Percentiles rank a stretch among this genome's conserved stretches.
These are phyloP conservation scores for Zeuzera pyrina DNA, from an alignment of 2,888 invertebrate genomes.

Conservation along the genomic window DNA sequence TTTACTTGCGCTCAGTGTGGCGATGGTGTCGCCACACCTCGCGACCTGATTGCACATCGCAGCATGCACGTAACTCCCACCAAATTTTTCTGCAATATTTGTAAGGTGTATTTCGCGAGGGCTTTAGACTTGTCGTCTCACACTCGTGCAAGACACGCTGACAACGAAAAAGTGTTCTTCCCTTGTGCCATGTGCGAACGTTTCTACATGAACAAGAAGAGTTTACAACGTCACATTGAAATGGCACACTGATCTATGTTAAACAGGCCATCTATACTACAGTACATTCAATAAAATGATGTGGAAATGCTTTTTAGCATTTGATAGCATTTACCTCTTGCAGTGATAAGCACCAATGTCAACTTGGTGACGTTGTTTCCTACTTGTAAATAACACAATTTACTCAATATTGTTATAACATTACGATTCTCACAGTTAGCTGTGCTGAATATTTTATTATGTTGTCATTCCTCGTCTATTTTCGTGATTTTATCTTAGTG, in stretches of 20 bases:
- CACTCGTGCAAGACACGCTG: conserved; percentile 62
- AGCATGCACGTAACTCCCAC: conserved; percentile 67
- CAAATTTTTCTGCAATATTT: conserved; percentile 73
- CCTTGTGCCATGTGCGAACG: conserved; percentile 74
- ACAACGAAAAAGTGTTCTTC: conserved; percentile 69
- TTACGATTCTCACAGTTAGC: no score
- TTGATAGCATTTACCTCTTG: background rate
- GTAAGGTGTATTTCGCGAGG: conserved; percentile 66
- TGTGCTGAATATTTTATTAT: conserved; percentile 20
- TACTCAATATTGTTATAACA: conserved; percentile 4
- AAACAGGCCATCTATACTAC: background rate
- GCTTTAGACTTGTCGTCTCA: conserved; percentile 60
- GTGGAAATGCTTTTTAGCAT: background rate
- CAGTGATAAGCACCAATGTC: background rate
- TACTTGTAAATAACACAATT: conserved; percentile 1
- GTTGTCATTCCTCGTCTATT: conserved; percentile 39
- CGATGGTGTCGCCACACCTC: conserved; percentile 68
- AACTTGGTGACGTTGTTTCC: background rate
- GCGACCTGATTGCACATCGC: conserved; percentile 71
- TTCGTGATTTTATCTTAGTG: conserved; percentile 23
- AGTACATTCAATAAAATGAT: background rate
- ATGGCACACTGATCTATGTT: conserved; percentile 57
- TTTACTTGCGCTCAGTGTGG: conserved; percentile 71
- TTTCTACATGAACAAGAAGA: conserved; percentile 69
- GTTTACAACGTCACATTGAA: conserved; percentile 70